Evolutionary conservation across 2,797 vertebrate species (phyloP).

Genomic region (Champsocephalus esox): DNA sequence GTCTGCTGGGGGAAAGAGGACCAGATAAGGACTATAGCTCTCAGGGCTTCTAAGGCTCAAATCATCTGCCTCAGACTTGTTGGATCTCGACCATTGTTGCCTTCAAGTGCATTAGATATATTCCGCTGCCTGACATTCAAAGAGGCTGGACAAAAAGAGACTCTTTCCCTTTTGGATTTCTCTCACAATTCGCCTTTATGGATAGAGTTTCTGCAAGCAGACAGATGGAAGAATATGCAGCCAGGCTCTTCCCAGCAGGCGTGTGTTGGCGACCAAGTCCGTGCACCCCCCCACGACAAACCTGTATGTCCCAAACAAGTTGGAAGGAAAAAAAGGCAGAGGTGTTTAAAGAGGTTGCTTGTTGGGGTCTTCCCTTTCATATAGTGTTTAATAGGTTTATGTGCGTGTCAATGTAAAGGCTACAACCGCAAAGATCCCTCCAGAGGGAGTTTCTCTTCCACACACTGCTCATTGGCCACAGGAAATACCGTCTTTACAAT

Average conservation of each 20-base stretch:
- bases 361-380: too few relatives aligned
- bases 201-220: conserved; percentile 58
- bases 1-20: conserved; percentile 58
- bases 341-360: not conserved
- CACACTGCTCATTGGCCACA: conserved; percentile 6
- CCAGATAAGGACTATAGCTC: conserved; percentile 73
- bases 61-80: conserved; percentile 55
- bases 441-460: too few relatives aligned
- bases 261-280: conserved; percentile 39
- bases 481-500: conserved; percentile 51
- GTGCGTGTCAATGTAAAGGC: too few relatives aligned
- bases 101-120: conserved; percentile 70
- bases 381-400: too few relatives aligned
- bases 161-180: conserved; percentile 38
- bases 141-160: conserved; percentile 34
- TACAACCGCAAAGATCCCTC: too few relatives aligned
- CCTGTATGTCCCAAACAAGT: conserved; percentile 34
- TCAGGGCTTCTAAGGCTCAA: conserved; percentile 70
- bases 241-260: conserved; percentile 71
- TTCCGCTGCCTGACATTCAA: conserved; percentile 57
- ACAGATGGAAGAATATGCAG: conserved; percentile 70
- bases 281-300: conserved; percentile 40
- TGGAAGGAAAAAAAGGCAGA: conserved; percentile 20
- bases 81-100: conserved; percentile 68
- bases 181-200: conserved; percentile 58